phyloP scores from a whole-genome alignment of 2,888 invertebrate species.

The Sminthurinus aureus region DNA sequence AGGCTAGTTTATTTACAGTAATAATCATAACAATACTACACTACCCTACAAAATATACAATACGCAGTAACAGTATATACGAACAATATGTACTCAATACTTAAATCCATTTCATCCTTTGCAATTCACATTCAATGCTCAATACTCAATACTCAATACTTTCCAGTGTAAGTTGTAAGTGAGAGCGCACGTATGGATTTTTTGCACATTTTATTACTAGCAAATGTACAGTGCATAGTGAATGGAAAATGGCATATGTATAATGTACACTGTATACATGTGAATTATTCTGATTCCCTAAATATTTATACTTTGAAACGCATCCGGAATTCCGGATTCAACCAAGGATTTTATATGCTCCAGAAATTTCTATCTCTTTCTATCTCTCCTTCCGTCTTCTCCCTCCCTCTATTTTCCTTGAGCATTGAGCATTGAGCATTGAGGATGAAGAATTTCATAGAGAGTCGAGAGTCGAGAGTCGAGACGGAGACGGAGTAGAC shows the following conservation, averaged over 20 bases:
- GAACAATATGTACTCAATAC: neutral
- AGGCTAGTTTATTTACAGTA: neutral
- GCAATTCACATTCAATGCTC: neutral
- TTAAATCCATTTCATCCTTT: neutral
- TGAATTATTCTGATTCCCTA: too few species aligned
- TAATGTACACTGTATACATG: too few species aligned
- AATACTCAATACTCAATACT: neutral
- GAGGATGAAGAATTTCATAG: neutral
- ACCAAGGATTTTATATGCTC: neutral
- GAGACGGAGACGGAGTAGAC: neutral
- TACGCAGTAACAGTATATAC: neutral
- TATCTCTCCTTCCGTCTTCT: neutral
- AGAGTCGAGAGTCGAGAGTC: neutral
- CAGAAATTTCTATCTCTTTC: neutral
- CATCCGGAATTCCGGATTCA: too few species aligned
- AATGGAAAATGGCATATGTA: too few species aligned
- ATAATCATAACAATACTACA: conserved; percentile 4
- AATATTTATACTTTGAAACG: too few species aligned
- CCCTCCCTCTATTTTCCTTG: neutral
- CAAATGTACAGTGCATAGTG: too few species aligned
- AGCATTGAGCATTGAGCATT: too few species aligned
- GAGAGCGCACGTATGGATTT: too few species aligned
- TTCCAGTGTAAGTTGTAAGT: too few species aligned
- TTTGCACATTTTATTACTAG: too few species aligned
- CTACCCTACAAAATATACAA: too few species aligned